Evolutionary conservation across 2,113 vertebrate genomes (phyloP).

Genomic region (Rana temporaria): DNA sequence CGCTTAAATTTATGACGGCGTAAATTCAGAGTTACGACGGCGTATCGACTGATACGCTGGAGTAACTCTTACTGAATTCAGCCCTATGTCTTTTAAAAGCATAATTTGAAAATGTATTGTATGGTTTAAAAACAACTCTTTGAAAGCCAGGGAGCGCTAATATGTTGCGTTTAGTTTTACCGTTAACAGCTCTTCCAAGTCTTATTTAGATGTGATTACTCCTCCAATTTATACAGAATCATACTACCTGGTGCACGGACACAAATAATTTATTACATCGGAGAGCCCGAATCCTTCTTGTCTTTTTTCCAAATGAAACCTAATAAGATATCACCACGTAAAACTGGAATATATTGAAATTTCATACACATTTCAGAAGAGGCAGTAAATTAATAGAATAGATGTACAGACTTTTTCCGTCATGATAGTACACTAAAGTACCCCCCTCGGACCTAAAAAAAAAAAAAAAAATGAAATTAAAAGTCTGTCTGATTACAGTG

Average conservation of each 20-base stretch:
- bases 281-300: background rate
- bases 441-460: background rate
- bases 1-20: too few species aligned
- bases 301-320: slow-evolving; percentile 4
- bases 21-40: too few species aligned
- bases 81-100: background rate
- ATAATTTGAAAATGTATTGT: background rate
- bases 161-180: background rate
- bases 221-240: slow-evolving; percentile 18
- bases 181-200: background rate
- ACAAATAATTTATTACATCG: slow-evolving; percentile 6
- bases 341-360: slow-evolving; percentile 11
- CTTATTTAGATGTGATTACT: slow-evolving; percentile 12
- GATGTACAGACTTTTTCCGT: slow-evolving; percentile 15
- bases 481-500: slow-evolving; percentile 41
- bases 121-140: background rate
- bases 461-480: slow-evolving; percentile 46
- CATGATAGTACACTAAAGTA: slow-evolving; percentile 41
- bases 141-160: too few species aligned
- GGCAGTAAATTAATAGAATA: slow-evolving; percentile 34
- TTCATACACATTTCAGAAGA: slow-evolving; percentile 18
- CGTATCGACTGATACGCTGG: too few species aligned
- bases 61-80: too few species aligned
- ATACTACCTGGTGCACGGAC: background rate
- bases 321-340: slow-evolving; percentile 11